phyloP scores from a whole-genome alignment of 2,113 vertebrate species.

The Platysteira castanea region DNA sequence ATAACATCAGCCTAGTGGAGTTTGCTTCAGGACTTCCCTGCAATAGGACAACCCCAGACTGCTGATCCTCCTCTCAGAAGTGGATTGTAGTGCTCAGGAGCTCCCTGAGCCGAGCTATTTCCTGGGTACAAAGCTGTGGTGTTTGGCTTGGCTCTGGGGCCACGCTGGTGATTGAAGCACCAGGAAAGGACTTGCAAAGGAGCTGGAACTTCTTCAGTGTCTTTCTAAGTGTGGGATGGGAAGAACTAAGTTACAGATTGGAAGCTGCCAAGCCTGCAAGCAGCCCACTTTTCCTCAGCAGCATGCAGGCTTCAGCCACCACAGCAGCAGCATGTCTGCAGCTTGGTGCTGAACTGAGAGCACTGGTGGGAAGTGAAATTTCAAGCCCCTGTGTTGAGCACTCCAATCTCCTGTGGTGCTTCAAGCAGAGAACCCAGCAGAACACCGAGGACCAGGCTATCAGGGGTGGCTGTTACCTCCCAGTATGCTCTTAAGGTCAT shows the following conservation, averaged over 20 bases:
- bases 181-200: not conserved
- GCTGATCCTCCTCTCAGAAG: not conserved
- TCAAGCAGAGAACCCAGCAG: not conserved
- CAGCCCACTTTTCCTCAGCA: not conserved
- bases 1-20: not conserved
- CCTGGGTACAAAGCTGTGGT: not conserved
- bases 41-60: not conserved
- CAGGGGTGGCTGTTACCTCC: not conserved
- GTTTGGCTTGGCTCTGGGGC: not conserved
- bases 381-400: not conserved
- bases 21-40: not conserved
- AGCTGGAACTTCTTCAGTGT: not conserved
- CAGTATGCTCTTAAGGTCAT: not conserved
- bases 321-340: rapidly evolving
- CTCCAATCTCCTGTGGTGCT: not conserved
- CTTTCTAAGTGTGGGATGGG: not conserved
- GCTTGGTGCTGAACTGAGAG: not conserved
- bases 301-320: not conserved
- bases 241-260: not conserved
- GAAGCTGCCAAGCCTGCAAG: not conserved
- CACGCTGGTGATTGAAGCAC: rapidly evolving
- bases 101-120: rapidly evolving
- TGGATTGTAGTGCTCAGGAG: not conserved
- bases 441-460: not conserved
- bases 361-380: not conserved